These are phyloP conservation scores for Coilia nasus DNA, from an alignment of 2,797 vertebrate genomes.

Conservation along the genomic window DNA sequence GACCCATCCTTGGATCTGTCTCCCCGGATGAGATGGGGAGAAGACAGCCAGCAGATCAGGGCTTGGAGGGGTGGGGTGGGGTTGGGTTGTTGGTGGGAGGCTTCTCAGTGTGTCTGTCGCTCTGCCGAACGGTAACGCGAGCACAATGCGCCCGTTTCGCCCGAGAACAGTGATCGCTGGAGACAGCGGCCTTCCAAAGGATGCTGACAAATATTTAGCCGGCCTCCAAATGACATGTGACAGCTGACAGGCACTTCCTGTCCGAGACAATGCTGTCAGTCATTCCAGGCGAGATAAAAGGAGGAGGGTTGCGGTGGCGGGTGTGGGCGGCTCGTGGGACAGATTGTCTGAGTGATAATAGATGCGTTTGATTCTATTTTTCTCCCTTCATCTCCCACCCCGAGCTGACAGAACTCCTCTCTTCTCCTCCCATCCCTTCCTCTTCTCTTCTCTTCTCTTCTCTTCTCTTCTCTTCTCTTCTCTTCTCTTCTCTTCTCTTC, in stretches of 20 bases:
- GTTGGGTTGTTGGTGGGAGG: neutral
- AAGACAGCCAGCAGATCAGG: constrained; percentile 32
- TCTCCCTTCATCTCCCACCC: neutral
- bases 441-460: neutral
- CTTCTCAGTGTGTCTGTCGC: neutral
- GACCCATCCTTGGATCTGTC: constrained; percentile 36
- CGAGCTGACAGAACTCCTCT: neutral
- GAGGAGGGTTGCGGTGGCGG: neutral
- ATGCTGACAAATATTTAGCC: constrained; percentile 56
- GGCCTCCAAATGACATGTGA: constrained; percentile 48
- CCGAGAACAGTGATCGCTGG: constrained; percentile 43
- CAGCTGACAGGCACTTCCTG: constrained; percentile 50
- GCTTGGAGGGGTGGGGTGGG: neutral
- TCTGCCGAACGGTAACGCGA: constrained; percentile 37
- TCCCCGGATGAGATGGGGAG: constrained; percentile 18
- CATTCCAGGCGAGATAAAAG: constrained; percentile 26
- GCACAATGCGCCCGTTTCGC: constrained; percentile 40
- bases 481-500: neutral
- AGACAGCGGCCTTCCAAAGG: constrained; percentile 41
- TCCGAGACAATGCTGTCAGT: constrained; percentile 48
- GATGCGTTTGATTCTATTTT: constrained; percentile 19
- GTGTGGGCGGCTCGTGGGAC: neutral
- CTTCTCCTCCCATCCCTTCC: neutral
- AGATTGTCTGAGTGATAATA: constrained; percentile 11
- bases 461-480: neutral